Evolutionary conservation across 2,113 vertebrate genomes (phyloP).

Genomic region (Astatoreochromis straeleni): DNA sequence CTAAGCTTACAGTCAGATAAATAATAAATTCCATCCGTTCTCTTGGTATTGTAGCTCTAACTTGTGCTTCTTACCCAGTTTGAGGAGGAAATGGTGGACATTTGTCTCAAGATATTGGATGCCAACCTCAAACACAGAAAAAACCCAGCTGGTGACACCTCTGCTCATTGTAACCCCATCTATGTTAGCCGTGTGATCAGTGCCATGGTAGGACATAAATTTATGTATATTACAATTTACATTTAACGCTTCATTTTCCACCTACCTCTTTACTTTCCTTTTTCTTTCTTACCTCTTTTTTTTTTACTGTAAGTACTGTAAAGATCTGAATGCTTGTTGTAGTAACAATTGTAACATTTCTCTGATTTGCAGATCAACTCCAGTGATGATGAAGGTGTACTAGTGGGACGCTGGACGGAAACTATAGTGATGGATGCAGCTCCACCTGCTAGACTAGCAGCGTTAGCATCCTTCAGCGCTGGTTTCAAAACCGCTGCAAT

Average conservation of each 20-base stretch:
- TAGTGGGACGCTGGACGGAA: not conserved
- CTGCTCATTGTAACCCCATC: not conserved
- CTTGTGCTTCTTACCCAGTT: not conserved
- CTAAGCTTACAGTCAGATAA: rapidly evolving
- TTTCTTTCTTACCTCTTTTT: too few relatives aligned
- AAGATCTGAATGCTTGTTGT: too few relatives aligned
- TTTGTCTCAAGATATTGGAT: not conserved
- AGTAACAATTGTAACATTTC: too few relatives aligned
- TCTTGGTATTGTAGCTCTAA: not conserved
- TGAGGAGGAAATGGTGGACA: not conserved
- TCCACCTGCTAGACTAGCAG: not conserved
- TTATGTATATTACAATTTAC: rapidly evolving
- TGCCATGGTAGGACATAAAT: not conserved
- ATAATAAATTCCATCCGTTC: too few relatives aligned
- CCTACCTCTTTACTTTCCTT: too few relatives aligned
- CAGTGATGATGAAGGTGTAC: not conserved
- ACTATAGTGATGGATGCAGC: not conserved
- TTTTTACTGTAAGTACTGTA: too few relatives aligned
- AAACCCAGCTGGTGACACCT: not conserved
- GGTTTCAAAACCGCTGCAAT: not conserved
- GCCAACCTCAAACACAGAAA: not conserved
- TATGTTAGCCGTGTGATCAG: not conserved
- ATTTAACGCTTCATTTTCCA: not conserved
- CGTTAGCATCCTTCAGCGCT: not conserved
- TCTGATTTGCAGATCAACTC: not conserved